Percentiles rank a stretch among this genome's conserved stretches.
Evolutionary conservation across 2,113 vertebrate genomes (phyloP).

Genomic region (Vireo altiloquus): DNA sequence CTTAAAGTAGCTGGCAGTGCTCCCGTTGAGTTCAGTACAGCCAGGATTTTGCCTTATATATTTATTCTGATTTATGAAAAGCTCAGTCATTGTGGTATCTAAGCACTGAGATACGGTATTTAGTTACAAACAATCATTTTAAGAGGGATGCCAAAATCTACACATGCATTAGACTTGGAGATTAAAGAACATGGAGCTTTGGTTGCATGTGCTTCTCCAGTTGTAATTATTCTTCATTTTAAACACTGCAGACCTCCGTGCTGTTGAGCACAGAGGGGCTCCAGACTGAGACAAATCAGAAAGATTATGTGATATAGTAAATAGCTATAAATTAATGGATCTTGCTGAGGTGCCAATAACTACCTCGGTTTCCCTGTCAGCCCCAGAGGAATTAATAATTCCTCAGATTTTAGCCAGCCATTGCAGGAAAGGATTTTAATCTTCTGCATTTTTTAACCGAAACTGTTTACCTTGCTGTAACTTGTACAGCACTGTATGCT

Average conservation of each 20-base stretch:
- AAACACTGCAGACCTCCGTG: background rate
- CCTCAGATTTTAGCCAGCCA: constrained; percentile 44
- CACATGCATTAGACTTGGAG: constrained; percentile 56
- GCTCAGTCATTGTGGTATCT: background rate
- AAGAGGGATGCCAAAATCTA: constrained; percentile 59
- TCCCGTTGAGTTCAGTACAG: background rate
- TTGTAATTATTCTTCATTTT: constrained; percentile 55
- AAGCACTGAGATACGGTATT: constrained; percentile 63
- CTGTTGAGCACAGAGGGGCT: constrained; percentile 25
- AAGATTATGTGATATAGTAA: constrained; percentile 69
- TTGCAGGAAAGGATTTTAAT: constrained; percentile 51
- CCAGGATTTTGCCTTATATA: constrained; percentile 14
- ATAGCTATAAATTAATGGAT: constrained; percentile 69
- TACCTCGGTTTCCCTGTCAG: constrained; percentile 52
- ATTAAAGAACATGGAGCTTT: constrained; percentile 25
- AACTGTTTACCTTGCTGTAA: constrained; percentile 50
- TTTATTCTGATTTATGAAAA: constrained; percentile 51
- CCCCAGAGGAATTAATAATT: constrained; percentile 63
- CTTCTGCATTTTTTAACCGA: constrained; percentile 20
- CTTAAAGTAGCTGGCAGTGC: constrained; percentile 2
- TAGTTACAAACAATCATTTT: constrained; percentile 71
- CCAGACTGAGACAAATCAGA: constrained; percentile 68
- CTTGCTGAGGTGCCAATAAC: constrained; percentile 59
- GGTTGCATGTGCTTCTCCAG: constrained; percentile 11
- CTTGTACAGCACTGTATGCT: constrained; percentile 39